Conservation (phyloP, 30 jellyfish, hydroid and myxozoan species). For the Clytia hemisphaerica region DNA sequence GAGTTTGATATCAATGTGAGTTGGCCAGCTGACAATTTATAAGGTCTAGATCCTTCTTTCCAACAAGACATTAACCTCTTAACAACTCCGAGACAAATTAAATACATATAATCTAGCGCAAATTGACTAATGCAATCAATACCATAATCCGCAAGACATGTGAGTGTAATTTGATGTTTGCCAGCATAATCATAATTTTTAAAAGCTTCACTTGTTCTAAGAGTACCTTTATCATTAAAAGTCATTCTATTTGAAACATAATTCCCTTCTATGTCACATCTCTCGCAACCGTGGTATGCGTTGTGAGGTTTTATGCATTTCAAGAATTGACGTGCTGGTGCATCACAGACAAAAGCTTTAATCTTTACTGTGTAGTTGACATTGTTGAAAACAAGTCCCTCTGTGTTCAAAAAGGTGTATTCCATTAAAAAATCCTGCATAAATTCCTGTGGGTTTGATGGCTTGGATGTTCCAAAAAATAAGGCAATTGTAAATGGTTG, state of each 20-base stretch:
- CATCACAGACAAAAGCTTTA: conserved; percentile 18
- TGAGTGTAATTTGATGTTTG: neutral
- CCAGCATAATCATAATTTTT: neutral
- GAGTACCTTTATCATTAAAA: no score
- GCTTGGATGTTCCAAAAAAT: conserved; percentile 24
- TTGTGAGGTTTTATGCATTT: conserved; percentile 4
- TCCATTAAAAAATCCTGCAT: conserved; percentile 8
- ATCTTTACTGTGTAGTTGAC: neutral
- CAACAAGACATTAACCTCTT: neutral
- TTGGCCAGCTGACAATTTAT: conserved; percentile 4
- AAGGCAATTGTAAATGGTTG: conserved; percentile 13
- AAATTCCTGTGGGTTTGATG: neutral
- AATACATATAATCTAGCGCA: no score
- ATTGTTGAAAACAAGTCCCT: neutral
- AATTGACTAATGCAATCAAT: conserved; percentile 3
- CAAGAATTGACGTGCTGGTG: conserved; percentile 24
- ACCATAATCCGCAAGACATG: neutral
- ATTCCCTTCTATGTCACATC: conserved; percentile 3
- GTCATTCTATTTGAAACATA: neutral
- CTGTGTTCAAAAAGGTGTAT: neutral
- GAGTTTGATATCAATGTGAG: neutral
- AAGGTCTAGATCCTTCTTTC: neutral
- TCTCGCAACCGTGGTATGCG: conserved; percentile 1
- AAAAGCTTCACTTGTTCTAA: no score
- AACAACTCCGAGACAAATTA: no score